Evolutionary conservation across 1,140 invertebrate genomes (phyloP).

Genomic region (Arctopsyche grandis): DNA sequence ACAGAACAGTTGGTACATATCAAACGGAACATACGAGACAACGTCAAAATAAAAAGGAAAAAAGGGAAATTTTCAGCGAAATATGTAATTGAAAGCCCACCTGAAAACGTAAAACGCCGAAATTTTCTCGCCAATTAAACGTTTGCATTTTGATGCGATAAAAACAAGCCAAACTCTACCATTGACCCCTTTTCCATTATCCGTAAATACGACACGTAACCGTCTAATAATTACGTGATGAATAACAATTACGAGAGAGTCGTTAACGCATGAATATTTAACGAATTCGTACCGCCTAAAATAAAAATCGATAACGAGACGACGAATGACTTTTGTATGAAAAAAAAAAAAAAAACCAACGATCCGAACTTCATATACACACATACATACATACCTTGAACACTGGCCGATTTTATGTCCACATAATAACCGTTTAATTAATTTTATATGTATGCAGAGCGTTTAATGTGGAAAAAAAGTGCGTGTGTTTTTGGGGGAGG

Average conservation of each 20-base stretch:
- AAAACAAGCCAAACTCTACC: neutral
- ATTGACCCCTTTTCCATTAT: neutral
- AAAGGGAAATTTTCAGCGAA: too few relatives aligned
- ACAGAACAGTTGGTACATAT: too few relatives aligned
- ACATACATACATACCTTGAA: neutral
- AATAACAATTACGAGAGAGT: conserved; percentile 1
- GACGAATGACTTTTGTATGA: neutral
- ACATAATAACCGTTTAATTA: neutral
- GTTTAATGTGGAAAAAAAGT: too few relatives aligned
- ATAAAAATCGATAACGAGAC: neutral
- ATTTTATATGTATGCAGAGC: too few relatives aligned
- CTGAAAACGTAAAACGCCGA: too few relatives aligned
- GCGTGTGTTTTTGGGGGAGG: too few relatives aligned
- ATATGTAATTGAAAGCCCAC: too few relatives aligned
- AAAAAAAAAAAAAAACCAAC: neutral
- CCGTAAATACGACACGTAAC: neutral
- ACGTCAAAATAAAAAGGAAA: too few relatives aligned
- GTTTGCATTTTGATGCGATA: conserved; percentile 3
- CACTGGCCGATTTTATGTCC: neutral
- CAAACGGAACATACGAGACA: too few relatives aligned
- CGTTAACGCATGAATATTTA: conserved; percentile 10
- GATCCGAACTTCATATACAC: neutral
- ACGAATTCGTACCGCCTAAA: neutral
- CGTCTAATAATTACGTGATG: conserved; percentile 7
- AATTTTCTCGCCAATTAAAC: neutral